Evolutionary conservation across 2,113 vertebrate genomes (phyloP), one percentile per base, ranked within the genome.

Genomic region (Suncus etruscus): DNA sequence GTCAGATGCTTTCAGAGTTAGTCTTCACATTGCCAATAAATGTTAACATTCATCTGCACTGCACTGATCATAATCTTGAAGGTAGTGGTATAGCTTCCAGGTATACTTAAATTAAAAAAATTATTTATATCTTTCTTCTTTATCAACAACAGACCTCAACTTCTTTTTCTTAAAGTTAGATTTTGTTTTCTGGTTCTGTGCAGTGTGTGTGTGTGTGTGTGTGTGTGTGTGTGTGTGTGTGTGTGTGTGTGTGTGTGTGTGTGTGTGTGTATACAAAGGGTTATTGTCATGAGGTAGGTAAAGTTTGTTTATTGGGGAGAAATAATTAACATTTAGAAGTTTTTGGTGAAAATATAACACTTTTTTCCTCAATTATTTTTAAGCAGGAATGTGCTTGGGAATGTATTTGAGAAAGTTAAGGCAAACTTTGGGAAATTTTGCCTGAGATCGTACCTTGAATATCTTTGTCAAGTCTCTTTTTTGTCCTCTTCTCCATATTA

Each of bases 361-460:
- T n/a, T 89, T 89, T 29, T 10, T 80, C 92, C 68, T 29, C 27
- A 87, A 75, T 84, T 14, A 31, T 2, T 90, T 91, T 90, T 27
- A 20, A 61, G 22, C 61, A 39, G 39, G 39, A 39, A 50, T 29
- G 18, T 39, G 31, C 65, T 79, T 83, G 63, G 77, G 76, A 74
- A n/a, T 50, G 50, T 48, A 82, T 80, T 70, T 14, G 45, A 45
- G 18, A 14, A 90, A 87, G 20, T 58, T 31, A 74, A 50, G 24
- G 39, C 10, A 77, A 80, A 61, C 10, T 68, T 68, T 93, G 68
- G 48, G 73, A 81, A 83, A 84, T 24, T n/a, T 89, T 79, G n/a
- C 54, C 18, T 63, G 32, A 85, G 22, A 39, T 18, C 39, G 6
- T 75, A 9, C 39, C 14, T 84, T 32, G n/a, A 12, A 9, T 79